A percentile compares a stretch with the other conserved stretches of the same genome.
Evolutionary conservation across 2,888 invertebrate genomes (phyloP).

Genomic region (Gymnoscelis rufifasciata): DNA sequence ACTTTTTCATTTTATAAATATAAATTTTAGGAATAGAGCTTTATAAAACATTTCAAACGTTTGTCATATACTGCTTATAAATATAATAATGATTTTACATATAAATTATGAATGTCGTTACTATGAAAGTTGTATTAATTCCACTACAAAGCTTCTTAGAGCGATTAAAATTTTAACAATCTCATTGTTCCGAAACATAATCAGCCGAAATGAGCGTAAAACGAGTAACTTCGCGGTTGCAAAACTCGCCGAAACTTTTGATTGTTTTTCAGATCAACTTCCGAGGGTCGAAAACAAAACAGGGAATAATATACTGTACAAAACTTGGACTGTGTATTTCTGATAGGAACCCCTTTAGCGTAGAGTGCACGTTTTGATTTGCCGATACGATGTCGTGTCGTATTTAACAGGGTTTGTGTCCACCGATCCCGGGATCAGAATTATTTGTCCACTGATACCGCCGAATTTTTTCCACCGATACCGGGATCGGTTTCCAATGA

Average conservation of each 20-base stretch:
- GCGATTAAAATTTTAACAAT: slow-evolving; percentile 2
- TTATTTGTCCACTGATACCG: no score
- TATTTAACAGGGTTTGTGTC: no score
- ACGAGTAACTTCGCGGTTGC: slow-evolving; percentile 24
- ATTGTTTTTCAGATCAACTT: slow-evolving; percentile 29
- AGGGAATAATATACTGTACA: slow-evolving; percentile 46
- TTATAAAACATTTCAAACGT: no score
- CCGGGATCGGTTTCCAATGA: no score
- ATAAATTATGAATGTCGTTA: no score
- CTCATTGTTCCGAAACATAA: slow-evolving; percentile 11
- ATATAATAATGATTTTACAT: no score
- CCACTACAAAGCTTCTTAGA: not conserved
- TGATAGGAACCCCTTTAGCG: slow-evolving; percentile 61
- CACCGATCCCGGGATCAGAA: no score
- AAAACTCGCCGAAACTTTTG: slow-evolving; percentile 25
- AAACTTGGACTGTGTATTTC: slow-evolving; percentile 61
- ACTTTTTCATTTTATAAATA: no score
- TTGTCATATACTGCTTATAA: no score
- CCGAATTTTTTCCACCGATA: no score
- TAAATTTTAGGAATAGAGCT: no score
- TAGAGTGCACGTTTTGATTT: not conserved
- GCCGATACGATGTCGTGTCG: not conserved
- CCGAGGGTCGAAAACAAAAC: slow-evolving; percentile 29
- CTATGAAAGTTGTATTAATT: no score
- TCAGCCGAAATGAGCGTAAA: slow-evolving; percentile 24